Evolutionary conservation across 2,888 invertebrate species (phyloP), one percentile per base, ranked within the genome.

Genomic region (Drosophila neonasuta): DNA sequence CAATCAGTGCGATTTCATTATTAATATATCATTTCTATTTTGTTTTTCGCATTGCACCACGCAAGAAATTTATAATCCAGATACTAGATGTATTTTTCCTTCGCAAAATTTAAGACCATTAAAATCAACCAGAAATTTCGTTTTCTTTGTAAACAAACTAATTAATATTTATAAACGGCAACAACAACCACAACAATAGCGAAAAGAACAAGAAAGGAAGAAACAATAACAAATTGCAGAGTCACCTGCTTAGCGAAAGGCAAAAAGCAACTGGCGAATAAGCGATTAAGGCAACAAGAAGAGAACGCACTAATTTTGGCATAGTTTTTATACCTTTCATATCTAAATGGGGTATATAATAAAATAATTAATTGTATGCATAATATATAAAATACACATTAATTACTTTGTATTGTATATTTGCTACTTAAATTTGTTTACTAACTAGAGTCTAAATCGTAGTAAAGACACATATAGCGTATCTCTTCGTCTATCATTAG

Each of bases 131-230:
- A 68, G 58, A 74, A 74, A 61, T 69, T 80, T 78, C 57, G 51
- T 50, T 74, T 66, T 69, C 55, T 62, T 54, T 78, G 84, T 86
- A 83, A 83, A 81, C 80, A 81, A 81, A 83, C 70, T 65, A 78
- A 81, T 86, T 78, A 86, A 78, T 72, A 83, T 83, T 83, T 86
- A 80, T 74, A 80, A 75, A 56, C 66, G 11, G 56, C 66, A 64
- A 56, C 39, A 63, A 56, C 29, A 65, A 56, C 17, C 57, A 36
- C 17, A 55, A 39, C 50, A 29, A 69, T 49, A 54, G 15, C 51
- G 24, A 51, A 55, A 55, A 60, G 29, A 56, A 71, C 44, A 64
- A 56, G 48, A 36, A 39, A 50, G 15, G 15, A 48, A 51, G 41
- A n/a, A 51, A 58, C 41, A 72, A 68, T 30, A 76, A 48, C 51